Percentiles rank a stretch among this genome's conserved stretches.
Evolutionary conservation across 2,888 invertebrate species (phyloP).

Genomic region (Sympetrum striolatum): DNA sequence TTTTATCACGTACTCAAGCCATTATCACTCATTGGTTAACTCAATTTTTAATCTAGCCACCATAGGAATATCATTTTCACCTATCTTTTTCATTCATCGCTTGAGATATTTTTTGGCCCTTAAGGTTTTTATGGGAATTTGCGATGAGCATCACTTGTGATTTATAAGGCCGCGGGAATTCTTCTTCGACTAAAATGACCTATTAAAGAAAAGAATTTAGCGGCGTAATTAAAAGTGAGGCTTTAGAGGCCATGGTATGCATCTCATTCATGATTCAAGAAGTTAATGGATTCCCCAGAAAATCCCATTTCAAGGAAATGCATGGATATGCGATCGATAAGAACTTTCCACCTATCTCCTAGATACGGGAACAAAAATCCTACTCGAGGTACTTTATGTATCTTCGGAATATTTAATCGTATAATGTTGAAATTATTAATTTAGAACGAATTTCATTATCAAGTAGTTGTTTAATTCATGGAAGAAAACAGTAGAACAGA

Average conservation of each 20-base stretch:
- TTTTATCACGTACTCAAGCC: no score
- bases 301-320: background rate
- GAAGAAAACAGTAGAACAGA: no score
- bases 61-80: background rate
- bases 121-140: background rate
- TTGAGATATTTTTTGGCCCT: background rate
- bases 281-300: background rate
- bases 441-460: no score
- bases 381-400: no score
- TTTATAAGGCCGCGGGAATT: background rate
- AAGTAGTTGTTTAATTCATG: no score
- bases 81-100: background rate
- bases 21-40: no score
- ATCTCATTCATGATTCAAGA: background rate
- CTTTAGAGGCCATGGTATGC: background rate
- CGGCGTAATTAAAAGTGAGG: constrained; percentile 10
- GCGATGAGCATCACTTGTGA: background rate
- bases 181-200: background rate
- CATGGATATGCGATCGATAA: no score
- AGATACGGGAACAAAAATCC: no score
- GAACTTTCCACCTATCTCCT: no score
- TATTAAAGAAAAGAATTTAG: constrained; percentile 4
- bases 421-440: no score
- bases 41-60: background rate
- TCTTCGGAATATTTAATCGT: no score